These are phyloP conservation scores for Coturnix japonica DNA, from an alignment of 2,113 vertebrate genomes.

Conservation along the genomic window DNA sequence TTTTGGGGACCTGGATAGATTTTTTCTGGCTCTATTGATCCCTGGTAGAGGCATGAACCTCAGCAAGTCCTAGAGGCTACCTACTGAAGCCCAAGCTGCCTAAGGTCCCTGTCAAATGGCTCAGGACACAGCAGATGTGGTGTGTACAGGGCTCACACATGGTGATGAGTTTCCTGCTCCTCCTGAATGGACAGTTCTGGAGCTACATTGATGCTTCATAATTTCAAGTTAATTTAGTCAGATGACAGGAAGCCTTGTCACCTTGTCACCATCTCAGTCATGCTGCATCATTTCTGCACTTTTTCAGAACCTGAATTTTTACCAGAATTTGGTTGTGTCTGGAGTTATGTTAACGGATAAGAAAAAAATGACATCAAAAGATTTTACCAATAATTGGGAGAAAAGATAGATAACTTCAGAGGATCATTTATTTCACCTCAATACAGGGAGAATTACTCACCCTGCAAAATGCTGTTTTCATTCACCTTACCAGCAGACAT, in stretches of 20 bases:
- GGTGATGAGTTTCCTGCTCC: background rate
- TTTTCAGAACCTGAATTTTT: background rate
- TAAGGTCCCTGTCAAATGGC: background rate
- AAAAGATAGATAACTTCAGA: background rate
- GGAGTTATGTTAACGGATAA: background rate
- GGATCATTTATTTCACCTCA: background rate
- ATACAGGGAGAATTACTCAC: background rate
- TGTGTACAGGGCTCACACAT: fast-evolving
- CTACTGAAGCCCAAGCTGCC: background rate
- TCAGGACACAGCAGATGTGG: background rate
- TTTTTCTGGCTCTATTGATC: background rate
- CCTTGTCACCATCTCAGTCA: background rate
- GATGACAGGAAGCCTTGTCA: background rate
- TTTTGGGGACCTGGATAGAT: background rate
- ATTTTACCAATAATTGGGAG: background rate
- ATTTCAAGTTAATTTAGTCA: background rate
- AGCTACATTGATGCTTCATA: background rate
- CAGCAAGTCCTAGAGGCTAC: background rate
- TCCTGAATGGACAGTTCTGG: background rate
- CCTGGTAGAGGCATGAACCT: background rate
- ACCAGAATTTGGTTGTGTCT: background rate
- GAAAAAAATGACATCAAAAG: background rate
- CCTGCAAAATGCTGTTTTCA: background rate
- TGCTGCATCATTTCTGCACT: fast-evolving
- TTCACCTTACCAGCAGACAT: background rate